Conservation (phyloP, 2,797 vertebrate genomes). For the Botia kubotai region DNA sequence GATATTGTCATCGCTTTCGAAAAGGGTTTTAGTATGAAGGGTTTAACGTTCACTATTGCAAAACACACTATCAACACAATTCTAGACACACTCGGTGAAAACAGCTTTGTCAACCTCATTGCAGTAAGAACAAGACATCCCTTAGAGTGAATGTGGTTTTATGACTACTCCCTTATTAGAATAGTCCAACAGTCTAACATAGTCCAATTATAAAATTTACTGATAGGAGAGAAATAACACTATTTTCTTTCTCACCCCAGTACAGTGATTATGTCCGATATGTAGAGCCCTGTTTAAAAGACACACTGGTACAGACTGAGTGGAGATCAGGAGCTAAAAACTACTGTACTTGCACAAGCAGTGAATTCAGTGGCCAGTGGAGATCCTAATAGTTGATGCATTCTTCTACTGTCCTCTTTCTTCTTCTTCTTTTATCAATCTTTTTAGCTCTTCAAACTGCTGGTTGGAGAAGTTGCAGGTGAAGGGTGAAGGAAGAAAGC, state of each 20-base stretch:
- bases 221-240: neutral
- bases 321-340: constrained; percentile 94
- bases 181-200: neutral
- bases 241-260: constrained; percentile 67
- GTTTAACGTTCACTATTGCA: constrained; percentile 90
- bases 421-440: constrained; percentile 6
- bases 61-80: constrained; percentile 94
- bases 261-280: constrained; percentile 96
- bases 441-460: constrained; percentile 90
- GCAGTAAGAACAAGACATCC: neutral
- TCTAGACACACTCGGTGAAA: constrained; percentile 92
- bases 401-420: neutral
- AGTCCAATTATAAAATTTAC: neutral
- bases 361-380: neutral
- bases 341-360: constrained; percentile 65
- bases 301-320: constrained; percentile 94
- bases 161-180: neutral
- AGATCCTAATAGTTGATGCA: neutral
- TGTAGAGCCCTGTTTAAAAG: constrained; percentile 94
- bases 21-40: constrained; percentile 87
- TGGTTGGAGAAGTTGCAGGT: constrained; percentile 88
- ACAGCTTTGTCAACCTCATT: constrained; percentile 90
- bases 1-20: constrained; percentile 86
- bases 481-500: constrained; percentile 92
- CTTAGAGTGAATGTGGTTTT: neutral